A percentile compares a stretch with the other conserved stretches of the same genome.
Conservation (phyloP, 2,113 vertebrate genomes). For the Microcebus murinus region DNA sequence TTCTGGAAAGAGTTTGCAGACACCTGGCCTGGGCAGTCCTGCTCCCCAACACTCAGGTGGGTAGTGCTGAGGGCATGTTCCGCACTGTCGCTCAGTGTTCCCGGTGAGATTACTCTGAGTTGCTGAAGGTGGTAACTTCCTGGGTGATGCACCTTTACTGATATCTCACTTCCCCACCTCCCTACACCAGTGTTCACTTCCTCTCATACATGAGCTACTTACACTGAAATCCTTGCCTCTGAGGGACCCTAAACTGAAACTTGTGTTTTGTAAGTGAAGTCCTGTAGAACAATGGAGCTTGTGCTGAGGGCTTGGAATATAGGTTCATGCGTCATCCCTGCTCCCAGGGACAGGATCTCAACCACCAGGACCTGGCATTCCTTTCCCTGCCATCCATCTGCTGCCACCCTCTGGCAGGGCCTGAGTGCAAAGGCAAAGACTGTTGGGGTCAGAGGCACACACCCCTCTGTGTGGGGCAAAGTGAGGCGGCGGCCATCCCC, state of each 20-base stretch:
- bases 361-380: background rate
- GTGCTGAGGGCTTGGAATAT: too few species aligned
- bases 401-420: background rate
- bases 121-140: too few species aligned
- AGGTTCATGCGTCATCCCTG: background rate
- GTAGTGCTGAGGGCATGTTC: background rate
- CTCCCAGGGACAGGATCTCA: background rate
- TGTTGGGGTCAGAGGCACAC: background rate
- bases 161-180: background rate
- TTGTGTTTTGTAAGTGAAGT: background rate
- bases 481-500: fast-evolving
- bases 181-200: background rate
- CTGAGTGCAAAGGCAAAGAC: background rate
- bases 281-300: background rate
- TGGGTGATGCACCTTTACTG: too few species aligned
- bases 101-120: background rate
- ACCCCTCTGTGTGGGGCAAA: background rate
- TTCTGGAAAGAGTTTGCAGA: background rate
- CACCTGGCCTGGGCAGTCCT: background rate
- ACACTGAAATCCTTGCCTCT: background rate
- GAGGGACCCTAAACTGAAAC: background rate
- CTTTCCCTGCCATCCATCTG: background rate
- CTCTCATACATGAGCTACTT: background rate
- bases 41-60: background rate
- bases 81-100: background rate